phyloP scores from a whole-genome alignment of 53 echinoderm and acorn worm genomes.

The Hippasteria phrygiana region DNA sequence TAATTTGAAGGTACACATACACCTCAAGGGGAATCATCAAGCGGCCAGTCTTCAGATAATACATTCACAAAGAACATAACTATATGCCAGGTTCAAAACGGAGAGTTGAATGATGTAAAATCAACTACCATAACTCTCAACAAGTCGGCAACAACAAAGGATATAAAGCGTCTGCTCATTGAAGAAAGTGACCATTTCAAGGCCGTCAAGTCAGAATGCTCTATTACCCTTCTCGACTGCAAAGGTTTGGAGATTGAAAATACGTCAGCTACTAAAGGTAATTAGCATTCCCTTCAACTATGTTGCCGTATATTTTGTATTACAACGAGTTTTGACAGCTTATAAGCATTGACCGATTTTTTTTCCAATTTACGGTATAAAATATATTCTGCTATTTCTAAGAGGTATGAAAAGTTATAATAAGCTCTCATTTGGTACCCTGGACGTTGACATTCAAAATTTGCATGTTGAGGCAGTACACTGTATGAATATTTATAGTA shows the following conservation, averaged over 20 bases:
- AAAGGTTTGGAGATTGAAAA: slow-evolving; percentile 28
- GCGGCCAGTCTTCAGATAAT: neutral
- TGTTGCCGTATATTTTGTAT: neutral
- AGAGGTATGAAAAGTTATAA: no score
- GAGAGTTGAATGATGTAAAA: neutral
- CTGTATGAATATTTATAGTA: no score
- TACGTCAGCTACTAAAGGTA: slow-evolving; percentile 26
- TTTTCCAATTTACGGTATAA: no score
- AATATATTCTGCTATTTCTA: no score
- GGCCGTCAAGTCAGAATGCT: neutral
- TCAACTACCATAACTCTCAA: neutral
- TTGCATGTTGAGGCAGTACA: no score
- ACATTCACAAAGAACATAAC: slow-evolving; percentile 17
- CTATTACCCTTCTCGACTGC: slow-evolving; percentile 3
- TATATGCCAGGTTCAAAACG: neutral
- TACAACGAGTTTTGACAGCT: neutral
- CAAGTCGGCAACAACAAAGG: neutral
- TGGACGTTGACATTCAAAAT: neutral
- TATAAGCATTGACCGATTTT: neutral
- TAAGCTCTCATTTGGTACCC: no score
- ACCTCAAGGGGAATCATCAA: neutral
- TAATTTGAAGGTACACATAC: neutral
- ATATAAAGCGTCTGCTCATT: slow-evolving; percentile 2
- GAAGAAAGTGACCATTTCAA: slow-evolving; percentile 30
- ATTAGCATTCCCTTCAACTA: neutral